These are phyloP conservation scores for Epizoanthus rinbou DNA, from an alignment of 92 coral and sea anemone species.

Conservation along the genomic window DNA sequence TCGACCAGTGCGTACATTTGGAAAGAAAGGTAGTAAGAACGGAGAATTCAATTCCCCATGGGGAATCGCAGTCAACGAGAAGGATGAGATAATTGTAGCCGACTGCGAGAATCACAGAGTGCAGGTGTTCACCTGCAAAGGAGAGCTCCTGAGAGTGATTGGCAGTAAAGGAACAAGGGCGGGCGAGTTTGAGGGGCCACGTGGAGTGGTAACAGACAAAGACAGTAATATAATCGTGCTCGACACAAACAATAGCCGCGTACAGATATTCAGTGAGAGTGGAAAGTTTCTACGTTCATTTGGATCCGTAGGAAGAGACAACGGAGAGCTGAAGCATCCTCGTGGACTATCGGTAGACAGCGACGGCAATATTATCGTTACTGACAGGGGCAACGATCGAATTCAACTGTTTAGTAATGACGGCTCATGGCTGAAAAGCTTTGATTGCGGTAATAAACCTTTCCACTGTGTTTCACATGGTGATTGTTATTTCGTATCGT, in stretches of 20 bases:
- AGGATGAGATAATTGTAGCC: conserved; percentile 38
- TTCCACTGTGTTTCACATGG: conserved; percentile 11
- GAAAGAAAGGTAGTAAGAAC: not conserved
- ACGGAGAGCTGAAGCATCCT: conserved; percentile 25
- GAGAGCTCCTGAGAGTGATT: not conserved
- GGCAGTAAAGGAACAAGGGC: not conserved
- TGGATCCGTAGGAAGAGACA: conserved; percentile 26
- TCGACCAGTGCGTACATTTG: conserved; percentile 32
- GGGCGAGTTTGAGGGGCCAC: conserved; percentile 1
- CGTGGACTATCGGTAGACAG: conserved; percentile 23
- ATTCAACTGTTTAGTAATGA: conserved; percentile 15
- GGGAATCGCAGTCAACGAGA: conserved; percentile 41
- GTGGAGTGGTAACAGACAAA: conserved; percentile 22
- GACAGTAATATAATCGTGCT: conserved; percentile 27
- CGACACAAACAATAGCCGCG: conserved; percentile 8
- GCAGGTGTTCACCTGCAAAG: conserved; percentile 27
- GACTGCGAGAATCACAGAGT: conserved; percentile 24
- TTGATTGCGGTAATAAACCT: conserved; percentile 1
- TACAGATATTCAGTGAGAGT: not conserved
- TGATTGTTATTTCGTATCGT: conserved; percentile 15
- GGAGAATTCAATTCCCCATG: conserved; percentile 18
- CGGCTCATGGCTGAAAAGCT: not conserved
- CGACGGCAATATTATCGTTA: conserved; percentile 35
- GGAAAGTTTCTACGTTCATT: conserved; percentile 1
- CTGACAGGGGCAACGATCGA: conserved; percentile 21